phyloP scores from a whole-genome alignment of 2,797 vertebrate genomes.

The Sphaeramia orbicularis region DNA sequence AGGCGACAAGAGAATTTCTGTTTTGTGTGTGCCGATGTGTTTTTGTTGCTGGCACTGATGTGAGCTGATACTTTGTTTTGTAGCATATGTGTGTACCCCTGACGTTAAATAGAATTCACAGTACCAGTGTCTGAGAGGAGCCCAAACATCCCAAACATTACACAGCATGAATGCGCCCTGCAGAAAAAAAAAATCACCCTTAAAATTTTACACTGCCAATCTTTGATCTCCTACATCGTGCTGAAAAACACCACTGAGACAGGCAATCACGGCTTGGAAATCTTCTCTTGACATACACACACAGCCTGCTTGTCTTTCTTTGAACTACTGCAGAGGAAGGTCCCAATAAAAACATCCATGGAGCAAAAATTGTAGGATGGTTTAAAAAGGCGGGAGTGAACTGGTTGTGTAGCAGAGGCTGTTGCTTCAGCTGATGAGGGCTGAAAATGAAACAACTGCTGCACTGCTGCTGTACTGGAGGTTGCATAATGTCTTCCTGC shows the following conservation, averaged over 20 bases:
- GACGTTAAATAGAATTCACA: slow-evolving; percentile 54
- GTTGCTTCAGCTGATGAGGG: slow-evolving; percentile 9
- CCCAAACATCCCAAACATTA: slow-evolving; percentile 54
- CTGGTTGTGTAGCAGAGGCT: slow-evolving; percentile 21
- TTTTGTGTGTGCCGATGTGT: slow-evolving; percentile 18
- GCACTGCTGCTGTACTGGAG: slow-evolving; percentile 33
- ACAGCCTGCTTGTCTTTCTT: slow-evolving; percentile 36
- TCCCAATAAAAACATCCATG: slow-evolving; percentile 39
- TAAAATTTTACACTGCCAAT: slow-evolving; percentile 65
- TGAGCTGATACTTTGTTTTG: not conserved
- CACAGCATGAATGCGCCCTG: slow-evolving; percentile 40
- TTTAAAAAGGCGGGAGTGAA: slow-evolving; percentile 1
- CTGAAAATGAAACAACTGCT: slow-evolving; percentile 36
- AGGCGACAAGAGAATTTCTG: slow-evolving; percentile 16
- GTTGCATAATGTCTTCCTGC: slow-evolving; percentile 38
- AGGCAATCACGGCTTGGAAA: slow-evolving; percentile 45
- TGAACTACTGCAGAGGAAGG: slow-evolving; percentile 37
- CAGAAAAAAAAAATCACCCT: slow-evolving; percentile 47
- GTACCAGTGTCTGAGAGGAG: slow-evolving; percentile 20
- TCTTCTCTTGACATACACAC: slow-evolving; percentile 52
- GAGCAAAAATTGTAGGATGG: slow-evolving; percentile 33
- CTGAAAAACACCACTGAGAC: slow-evolving; percentile 48
- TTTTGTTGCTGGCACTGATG: slow-evolving; percentile 18
- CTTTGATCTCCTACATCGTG: slow-evolving; percentile 57
- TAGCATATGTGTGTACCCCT: slow-evolving; percentile 1